Evolutionary conservation across 2,113 vertebrate genomes (phyloP), one percentile per base, ranked within the genome.

Genomic region (Litocranius walleri): DNA sequence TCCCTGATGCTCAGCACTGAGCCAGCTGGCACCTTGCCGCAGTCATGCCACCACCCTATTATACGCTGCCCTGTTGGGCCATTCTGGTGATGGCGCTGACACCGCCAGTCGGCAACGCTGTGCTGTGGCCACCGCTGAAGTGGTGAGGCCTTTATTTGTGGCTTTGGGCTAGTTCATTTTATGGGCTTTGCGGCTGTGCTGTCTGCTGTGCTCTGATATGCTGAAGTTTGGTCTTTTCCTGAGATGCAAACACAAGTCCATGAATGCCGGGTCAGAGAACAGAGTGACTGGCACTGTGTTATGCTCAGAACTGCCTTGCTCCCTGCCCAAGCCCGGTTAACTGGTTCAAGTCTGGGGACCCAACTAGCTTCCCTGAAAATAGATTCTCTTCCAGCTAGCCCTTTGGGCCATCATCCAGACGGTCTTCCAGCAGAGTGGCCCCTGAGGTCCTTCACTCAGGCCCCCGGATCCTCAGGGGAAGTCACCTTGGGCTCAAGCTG

Each of bases 41-140:
- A 2, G 50, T 50, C 40, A 1, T 27, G 15, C 15, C 2, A 0
- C 57, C 7, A 2, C 21, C 23, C 9, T 6, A 15, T 48, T 45
- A 56, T 30, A 21, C 3, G 25, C 43, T 56, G 48, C 43, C n/a
- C 23, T 56, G 50, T 56, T 54, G 40, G 50, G 90, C 50, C 16
- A 19, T 33, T 4, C 82, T n/a, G 4, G 10, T 1, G 12, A 30
- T 10, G 17, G 12, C 4, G 5, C 45, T 29, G 27, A 52, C 19
- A 6, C 50, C 10, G 21, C 16, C 3, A 33, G 92, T 16, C 11
- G 11, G 30, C 67, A 6, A 5, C 19, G 3, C 40, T 29, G 19
- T n/a, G 40, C 43, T 8, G 14, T 92, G 48, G 6, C 50, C 48
- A 16, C 87, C 48, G 0, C n/a, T 57, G 74, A 56, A n/a, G 25